Evolutionary conservation across 1,140 invertebrate species (phyloP), one percentile per base, ranked within the genome.

Genomic region (Lucilia cuprina): DNA sequence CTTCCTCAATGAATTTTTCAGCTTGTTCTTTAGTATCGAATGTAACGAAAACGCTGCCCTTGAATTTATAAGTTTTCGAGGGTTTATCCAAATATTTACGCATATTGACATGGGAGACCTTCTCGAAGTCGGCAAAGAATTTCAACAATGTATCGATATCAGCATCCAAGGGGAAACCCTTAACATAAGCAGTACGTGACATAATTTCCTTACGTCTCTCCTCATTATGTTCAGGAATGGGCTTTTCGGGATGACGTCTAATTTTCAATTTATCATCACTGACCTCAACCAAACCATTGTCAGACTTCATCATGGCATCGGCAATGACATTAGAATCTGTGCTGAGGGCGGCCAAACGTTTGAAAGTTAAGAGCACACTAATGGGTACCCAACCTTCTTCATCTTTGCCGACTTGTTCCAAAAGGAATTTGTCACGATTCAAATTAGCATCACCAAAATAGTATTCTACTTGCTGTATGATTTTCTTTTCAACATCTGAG

Each of bases 341-440:
- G 3, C 94, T 94, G 0, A 99, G 87, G 34, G 93, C 91, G 2
- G 96, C 94, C 55, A 99, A 92, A 34, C 97, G 93, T 87, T 98
- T 98, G 88, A 99, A 99, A 85, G 95, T 98, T 41, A 96, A 92
- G 92, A 99, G 94, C 1, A 96, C 94, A 0, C 95, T 94, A 55
- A 99, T 89, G 2, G 96, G 94, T 34, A 99, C 93, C 98, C 97
- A 99, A 10, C 98, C 98, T 85, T 98, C 95, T 87, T 98, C 96
- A 85, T 96, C 91, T 87, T 95, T 95, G 5, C 86, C 88, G 2
- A 96, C 94, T 91, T 98, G 94, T 85, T 96, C 95, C 85, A 94
- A 94, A 3, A 99, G 92, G 89, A 99, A 99, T 89, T 97, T 98
- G 89, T 99, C 98, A 85, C 94, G 94, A 8, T 95, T 94, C 70